Evolutionary conservation across 2,113 vertebrate species (phyloP).

Genomic region (Cacatua alba): DNA sequence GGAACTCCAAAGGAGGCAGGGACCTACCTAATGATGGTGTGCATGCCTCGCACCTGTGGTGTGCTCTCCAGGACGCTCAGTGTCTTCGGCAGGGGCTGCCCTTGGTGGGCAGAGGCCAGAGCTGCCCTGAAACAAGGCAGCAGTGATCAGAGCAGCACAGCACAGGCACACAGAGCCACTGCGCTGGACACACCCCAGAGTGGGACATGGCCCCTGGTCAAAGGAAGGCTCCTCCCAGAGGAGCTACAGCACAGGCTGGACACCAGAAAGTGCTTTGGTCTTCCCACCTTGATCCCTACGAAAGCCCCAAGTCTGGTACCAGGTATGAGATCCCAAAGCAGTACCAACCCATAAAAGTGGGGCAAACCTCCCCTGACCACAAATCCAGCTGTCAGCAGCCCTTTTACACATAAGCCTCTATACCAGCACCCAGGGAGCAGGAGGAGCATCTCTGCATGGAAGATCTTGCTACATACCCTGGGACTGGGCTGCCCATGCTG

Average conservation of each 20-base stretch:
- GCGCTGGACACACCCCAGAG: accelerated
- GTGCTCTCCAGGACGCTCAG: slow-evolving; percentile 87
- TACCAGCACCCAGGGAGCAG: neutral
- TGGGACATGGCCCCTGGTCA: accelerated
- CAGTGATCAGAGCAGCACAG: neutral
- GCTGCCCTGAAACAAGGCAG: slow-evolving; percentile 77
- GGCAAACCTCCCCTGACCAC: accelerated
- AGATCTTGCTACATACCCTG: accelerated
- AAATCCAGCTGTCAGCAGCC: neutral
- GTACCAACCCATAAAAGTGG: accelerated
- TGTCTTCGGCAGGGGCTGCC: slow-evolving; percentile 84
- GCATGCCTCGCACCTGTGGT: slow-evolving; percentile 90
- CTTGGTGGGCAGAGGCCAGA: slow-evolving; percentile 89
- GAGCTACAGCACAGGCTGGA: neutral
- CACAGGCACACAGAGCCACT: accelerated
- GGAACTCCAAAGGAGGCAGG: neutral
- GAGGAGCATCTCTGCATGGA: neutral
- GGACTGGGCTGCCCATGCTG: accelerated
- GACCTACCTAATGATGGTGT: slow-evolving; percentile 91
- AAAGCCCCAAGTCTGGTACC: neutral
- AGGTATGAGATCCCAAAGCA: neutral
- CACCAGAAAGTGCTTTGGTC: neutral
- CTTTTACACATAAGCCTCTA: neutral
- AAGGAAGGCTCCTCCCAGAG: neutral
- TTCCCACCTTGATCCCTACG: accelerated